A percentile compares a stretch with the other conserved stretches of the same genome.
Conservation (phyloP, 2,113 vertebrate species). For the Nibea albiflora region DNA sequence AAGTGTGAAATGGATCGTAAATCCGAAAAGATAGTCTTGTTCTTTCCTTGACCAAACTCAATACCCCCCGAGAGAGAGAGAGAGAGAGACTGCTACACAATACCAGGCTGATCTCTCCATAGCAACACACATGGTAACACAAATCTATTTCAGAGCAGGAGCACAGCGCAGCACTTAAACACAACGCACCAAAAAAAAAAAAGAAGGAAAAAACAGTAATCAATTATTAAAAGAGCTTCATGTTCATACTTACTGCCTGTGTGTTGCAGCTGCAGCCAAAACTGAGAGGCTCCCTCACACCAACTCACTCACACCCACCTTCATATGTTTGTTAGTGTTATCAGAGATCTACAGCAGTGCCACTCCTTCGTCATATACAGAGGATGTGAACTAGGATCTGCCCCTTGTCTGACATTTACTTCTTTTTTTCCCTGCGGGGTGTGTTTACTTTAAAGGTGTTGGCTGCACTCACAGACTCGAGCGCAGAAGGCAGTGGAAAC, state of each 20-base stretch:
- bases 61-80: constrained; percentile 8
- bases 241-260: constrained; percentile 72
- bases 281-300: constrained; percentile 42
- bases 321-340: constrained; percentile 37
- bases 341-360: constrained; percentile 61
- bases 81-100: constrained; percentile 57
- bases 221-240: constrained; percentile 74
- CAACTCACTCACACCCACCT: constrained; percentile 24
- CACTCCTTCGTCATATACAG: constrained; percentile 45
- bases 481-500: constrained; percentile 56
- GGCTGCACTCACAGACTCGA: constrained; percentile 42
- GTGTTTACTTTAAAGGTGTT: constrained; percentile 78
- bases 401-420: constrained; percentile 74
- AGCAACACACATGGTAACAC: constrained; percentile 80
- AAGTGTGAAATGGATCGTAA: constrained; percentile 29
- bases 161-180: constrained; percentile 68
- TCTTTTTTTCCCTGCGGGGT: constrained; percentile 35
- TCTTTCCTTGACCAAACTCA: constrained; percentile 64
- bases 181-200: constrained; percentile 39
- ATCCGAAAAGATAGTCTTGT: constrained; percentile 44
- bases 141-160: constrained; percentile 77
- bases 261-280: constrained; percentile 57
- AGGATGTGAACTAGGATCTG: constrained; percentile 62
- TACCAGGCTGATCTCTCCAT: constrained; percentile 73
- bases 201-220: constrained; percentile 56